Evolutionary conservation across 2,888 invertebrate species (phyloP).

Genomic region (Cloeon dipterum): DNA sequence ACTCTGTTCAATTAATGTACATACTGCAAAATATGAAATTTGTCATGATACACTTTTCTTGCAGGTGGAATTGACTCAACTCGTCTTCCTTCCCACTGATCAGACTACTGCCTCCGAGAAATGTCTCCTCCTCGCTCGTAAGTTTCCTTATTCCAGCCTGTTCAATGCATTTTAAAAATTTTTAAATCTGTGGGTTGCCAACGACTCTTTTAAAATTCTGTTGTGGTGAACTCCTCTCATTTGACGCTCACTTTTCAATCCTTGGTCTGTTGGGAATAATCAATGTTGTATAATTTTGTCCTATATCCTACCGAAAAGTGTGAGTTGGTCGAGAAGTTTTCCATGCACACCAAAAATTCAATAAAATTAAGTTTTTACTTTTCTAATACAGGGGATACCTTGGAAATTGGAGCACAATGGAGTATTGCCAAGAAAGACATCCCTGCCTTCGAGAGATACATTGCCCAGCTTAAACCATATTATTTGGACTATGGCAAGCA

Average conservation of each 20-base stretch:
- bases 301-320: not conserved
- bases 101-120: conserved; percentile 45
- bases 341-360: too few relatives aligned
- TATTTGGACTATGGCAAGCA: conserved; percentile 90
- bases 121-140: conserved; percentile 59
- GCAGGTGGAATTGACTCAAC: conserved; percentile 59
- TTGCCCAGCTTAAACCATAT: conserved; percentile 93
- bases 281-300: not conserved
- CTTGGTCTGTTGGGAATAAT: too few relatives aligned
- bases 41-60: too few relatives aligned
- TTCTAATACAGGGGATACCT: conserved; percentile 39
- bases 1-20: too few relatives aligned
- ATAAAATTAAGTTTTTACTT: conserved; percentile 2
- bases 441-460: conserved; percentile 86
- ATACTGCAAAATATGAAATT: too few relatives aligned
- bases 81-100: conserved; percentile 66
- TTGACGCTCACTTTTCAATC: not conserved
- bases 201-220: not conserved
- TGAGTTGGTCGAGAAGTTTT: not conserved
- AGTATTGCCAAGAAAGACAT: conserved; percentile 83
- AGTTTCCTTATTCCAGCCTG: too few relatives aligned
- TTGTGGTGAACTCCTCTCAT: not conserved
- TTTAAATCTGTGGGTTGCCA: conserved; percentile 1
- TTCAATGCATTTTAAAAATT: conserved; percentile 3
- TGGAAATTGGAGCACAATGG: conserved; percentile 93